Percentiles rank a stretch among this genome's conserved stretches.
phyloP scores from a whole-genome alignment of 2,113 vertebrate species.

The Illadopsis cleaveri region DNA sequence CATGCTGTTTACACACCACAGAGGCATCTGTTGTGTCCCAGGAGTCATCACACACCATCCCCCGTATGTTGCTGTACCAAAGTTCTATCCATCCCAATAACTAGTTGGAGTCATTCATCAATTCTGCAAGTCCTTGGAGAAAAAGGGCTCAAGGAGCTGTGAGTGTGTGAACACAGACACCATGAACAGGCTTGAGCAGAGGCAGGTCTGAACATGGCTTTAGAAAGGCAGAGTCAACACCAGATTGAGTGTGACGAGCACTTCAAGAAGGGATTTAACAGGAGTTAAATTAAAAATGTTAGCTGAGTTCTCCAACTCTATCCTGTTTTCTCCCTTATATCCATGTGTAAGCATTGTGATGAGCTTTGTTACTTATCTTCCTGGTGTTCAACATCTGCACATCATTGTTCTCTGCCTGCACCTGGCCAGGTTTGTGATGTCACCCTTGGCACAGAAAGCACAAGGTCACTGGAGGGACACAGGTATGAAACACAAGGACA shows the following conservation, averaged over 20 bases:
- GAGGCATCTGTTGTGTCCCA: neutral
- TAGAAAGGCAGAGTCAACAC: neutral
- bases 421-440: too few species aligned
- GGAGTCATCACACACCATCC: neutral
- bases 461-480: neutral
- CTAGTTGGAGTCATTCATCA: neutral
- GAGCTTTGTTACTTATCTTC: neutral
- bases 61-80: neutral
- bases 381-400: neutral
- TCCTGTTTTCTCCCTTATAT: neutral
- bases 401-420: accelerated
- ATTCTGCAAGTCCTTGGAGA: neutral
- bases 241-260: neutral
- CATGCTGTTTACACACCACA: neutral
- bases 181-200: neutral
- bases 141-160: neutral
- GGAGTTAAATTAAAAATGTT: neutral
- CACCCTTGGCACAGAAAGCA: neutral
- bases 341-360: neutral
- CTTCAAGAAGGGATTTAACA: neutral
- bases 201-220: neutral
- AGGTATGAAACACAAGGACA: neutral
- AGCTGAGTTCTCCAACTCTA: neutral
- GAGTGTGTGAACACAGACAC: neutral
- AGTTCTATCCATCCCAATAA: neutral